Percentiles rank a stretch among this genome's conserved stretches.
Conservation (phyloP, 2,113 vertebrate genomes). For the Ornithorhynchus anatinus region DNA sequence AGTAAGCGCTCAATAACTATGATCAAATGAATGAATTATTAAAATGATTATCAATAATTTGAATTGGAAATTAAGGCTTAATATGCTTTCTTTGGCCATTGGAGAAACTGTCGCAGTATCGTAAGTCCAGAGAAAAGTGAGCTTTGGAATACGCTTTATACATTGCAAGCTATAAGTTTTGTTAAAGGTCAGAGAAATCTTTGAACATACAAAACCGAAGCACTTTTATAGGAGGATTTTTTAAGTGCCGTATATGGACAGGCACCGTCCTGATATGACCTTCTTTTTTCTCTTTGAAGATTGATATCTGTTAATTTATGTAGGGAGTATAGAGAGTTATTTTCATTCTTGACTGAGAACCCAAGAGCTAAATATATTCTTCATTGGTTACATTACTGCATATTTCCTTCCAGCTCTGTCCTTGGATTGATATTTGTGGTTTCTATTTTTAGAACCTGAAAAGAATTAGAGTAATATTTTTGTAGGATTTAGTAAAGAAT, state of each 20-base stretch:
- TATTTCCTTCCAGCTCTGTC: constrained; percentile 54
- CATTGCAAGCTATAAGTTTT: no score
- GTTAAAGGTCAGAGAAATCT: neutral
- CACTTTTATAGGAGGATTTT: constrained; percentile 11
- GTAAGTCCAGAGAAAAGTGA: no score
- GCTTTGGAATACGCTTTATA: no score
- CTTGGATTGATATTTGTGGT: constrained; percentile 49
- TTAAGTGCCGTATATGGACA: constrained; percentile 1
- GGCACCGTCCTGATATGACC: constrained; percentile 16
- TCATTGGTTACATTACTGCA: constrained; percentile 53
- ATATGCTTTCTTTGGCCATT: no score
- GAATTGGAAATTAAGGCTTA: no score
- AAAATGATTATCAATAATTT: no score
- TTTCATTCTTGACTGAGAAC: constrained; percentile 60
- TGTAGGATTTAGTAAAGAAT: constrained; percentile 33
- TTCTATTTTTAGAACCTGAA: constrained; percentile 59
- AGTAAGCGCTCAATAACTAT: no score
- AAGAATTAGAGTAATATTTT: constrained; percentile 37
- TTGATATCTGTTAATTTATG: neutral
- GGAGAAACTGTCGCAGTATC: no score
- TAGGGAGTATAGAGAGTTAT: constrained; percentile 51
- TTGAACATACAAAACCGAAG: neutral
- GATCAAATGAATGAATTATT: no score
- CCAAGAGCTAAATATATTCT: constrained; percentile 60
- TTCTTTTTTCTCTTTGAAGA: constrained; percentile 16